Percentiles rank a stretch among this genome's conserved stretches.
Evolutionary conservation across 2,113 vertebrate species (phyloP).

Genomic region (Lepus americanus): DNA sequence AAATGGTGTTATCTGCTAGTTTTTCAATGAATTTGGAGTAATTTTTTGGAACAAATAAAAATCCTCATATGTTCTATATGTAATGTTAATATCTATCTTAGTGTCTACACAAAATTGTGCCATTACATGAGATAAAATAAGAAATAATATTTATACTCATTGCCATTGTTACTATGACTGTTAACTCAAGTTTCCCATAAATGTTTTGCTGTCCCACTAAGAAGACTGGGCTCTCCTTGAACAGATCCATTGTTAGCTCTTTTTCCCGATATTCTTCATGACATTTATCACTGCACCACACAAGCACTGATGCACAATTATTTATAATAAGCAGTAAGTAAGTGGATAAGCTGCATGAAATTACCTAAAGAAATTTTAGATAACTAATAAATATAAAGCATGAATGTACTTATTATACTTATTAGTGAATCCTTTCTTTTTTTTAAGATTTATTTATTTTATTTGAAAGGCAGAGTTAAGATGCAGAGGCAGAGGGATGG

Average conservation of each 20-base stretch:
- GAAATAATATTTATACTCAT: neutral
- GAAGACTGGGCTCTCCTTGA: neutral
- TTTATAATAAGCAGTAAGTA: neutral
- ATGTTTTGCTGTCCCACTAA: neutral
- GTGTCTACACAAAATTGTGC: neutral
- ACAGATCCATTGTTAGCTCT: neutral
- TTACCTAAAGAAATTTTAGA: constrained; percentile 21
- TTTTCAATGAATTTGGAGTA: neutral
- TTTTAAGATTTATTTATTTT: too few relatives aligned
- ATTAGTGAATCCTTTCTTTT: too few relatives aligned
- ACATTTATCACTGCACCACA: neutral
- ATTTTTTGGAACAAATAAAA: neutral
- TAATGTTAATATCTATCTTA: neutral
- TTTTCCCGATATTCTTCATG: neutral
- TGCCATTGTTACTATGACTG: neutral
- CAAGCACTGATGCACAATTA: neutral
- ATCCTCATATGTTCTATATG: neutral
- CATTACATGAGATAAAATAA: neutral
- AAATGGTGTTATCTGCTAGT: constrained; percentile 5
- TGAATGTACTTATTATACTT: neutral
- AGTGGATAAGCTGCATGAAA: neutral
- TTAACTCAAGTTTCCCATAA: neutral
- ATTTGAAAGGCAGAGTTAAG: too few relatives aligned
- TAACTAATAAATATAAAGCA: constrained; percentile 21
- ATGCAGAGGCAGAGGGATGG: too few relatives aligned